Percentiles rank a stretch among this genome's conserved stretches.
These are phyloP conservation scores for Knipowitschia caucasica DNA, from an alignment of 2,797 vertebrate genomes.

Conservation along the genomic window DNA sequence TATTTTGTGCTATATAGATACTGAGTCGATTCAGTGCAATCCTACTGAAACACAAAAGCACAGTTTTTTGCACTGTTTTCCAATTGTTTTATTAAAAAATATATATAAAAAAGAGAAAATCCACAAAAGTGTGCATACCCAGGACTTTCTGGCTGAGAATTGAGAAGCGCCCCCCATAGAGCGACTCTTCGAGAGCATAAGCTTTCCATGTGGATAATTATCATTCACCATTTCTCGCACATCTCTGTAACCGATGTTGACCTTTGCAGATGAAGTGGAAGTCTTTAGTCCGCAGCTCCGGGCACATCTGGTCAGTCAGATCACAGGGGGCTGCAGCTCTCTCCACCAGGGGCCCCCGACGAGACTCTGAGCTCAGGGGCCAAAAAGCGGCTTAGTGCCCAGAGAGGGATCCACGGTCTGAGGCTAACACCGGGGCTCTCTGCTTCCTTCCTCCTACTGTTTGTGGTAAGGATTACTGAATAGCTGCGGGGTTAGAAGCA, in stretches of 20 bases:
- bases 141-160: too few species aligned
- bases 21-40: too few species aligned
- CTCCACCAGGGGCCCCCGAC: slow-evolving; percentile 46
- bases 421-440: slow-evolving; percentile 51
- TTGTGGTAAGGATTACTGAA: slow-evolving; percentile 58
- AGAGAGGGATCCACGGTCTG: slow-evolving; percentile 59
- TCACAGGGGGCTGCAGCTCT: slow-evolving; percentile 47
- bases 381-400: slow-evolving; percentile 65
- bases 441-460: slow-evolving; percentile 51
- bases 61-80: too few species aligned
- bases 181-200: neutral
- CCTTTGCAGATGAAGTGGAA: slow-evolving; percentile 52
- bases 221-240: slow-evolving; percentile 25
- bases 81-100: too few species aligned
- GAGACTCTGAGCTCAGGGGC: slow-evolving; percentile 60
- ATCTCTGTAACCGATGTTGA: slow-evolving; percentile 45
- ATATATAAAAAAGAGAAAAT: too few species aligned
- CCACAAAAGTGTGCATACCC: too few species aligned
- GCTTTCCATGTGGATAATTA: too few species aligned
- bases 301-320: slow-evolving; percentile 63
- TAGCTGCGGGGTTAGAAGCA: slow-evolving; percentile 46
- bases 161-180: too few species aligned
- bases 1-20: too few species aligned
- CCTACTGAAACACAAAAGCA: too few species aligned
- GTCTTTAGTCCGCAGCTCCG: slow-evolving; percentile 33